phyloP scores from a whole-genome alignment of 2,797 vertebrate species.

The Podarcis lilfordi region DNA sequence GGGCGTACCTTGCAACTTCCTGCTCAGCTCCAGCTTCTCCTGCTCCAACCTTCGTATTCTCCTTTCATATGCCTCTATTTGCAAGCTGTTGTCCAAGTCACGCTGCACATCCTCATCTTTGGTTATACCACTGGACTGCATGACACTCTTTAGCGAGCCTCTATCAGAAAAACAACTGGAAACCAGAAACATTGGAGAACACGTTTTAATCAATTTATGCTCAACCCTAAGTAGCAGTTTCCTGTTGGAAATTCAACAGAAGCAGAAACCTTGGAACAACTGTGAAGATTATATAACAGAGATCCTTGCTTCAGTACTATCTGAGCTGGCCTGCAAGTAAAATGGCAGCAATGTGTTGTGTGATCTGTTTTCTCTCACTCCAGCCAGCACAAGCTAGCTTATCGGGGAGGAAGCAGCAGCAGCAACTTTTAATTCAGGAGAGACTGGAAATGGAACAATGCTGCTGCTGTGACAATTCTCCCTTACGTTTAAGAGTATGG shows the following conservation, averaged over 20 bases:
- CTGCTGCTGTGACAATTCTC: not conserved
- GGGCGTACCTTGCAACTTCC: constrained; percentile 89
- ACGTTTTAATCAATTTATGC: not conserved
- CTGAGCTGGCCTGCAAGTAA: not conserved
- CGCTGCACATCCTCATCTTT: constrained; percentile 76
- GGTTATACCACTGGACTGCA: constrained; percentile 74
- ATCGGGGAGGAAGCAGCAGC: not conserved
- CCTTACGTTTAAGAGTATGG: not conserved
- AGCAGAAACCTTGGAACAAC: not conserved
- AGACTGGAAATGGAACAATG: not conserved
- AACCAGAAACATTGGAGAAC: not conserved
- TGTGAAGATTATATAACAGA: not conserved
- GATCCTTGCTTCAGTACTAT: not conserved
- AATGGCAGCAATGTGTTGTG: not conserved
- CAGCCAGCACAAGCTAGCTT: not conserved
- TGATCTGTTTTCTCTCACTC: not conserved
- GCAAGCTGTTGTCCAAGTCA: constrained; percentile 81
- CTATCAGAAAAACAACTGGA: constrained; percentile 83
- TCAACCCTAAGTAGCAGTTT: not conserved
- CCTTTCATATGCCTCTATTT: constrained; percentile 89
- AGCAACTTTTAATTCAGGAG: not conserved
- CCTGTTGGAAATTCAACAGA: not conserved
- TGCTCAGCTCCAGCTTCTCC: constrained; percentile 92
- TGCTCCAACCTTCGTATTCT: constrained; percentile 91
- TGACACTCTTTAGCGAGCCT: constrained; percentile 76